Percentiles rank a stretch among this genome's conserved stretches.
These are phyloP conservation scores for Sturmia bella DNA, from an alignment of 2,888 invertebrate species.

Conservation along the genomic window DNA sequence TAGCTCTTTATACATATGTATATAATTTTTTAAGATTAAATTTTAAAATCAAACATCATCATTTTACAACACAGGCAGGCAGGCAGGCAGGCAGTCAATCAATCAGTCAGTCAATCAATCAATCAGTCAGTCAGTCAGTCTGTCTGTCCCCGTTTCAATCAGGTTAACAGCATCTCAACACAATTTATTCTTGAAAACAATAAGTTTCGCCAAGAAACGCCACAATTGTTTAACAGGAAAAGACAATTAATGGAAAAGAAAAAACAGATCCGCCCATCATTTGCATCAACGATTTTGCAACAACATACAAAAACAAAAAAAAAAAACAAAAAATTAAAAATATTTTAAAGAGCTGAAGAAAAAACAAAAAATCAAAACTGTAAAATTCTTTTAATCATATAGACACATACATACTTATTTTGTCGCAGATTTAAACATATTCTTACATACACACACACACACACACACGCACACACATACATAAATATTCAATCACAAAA, in stretches of 20 bases:
- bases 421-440: slow-evolving; percentile 44
- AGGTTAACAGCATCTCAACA: slow-evolving; percentile 19
- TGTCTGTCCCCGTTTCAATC: slow-evolving; percentile 1
- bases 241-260: slow-evolving; percentile 28
- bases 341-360: slow-evolving; percentile 24
- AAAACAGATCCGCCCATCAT: slow-evolving; percentile 74
- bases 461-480: not conserved
- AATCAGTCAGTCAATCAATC: slow-evolving; percentile 8
- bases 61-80: slow-evolving; percentile 13
- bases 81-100: slow-evolving; percentile 17
- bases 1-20: slow-evolving; percentile 31
- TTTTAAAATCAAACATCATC: slow-evolving; percentile 49
- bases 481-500: slow-evolving; percentile 5
- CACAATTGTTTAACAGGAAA: slow-evolving; percentile 42
- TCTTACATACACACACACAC: slow-evolving; percentile 5
- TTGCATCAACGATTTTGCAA: slow-evolving; percentile 67
- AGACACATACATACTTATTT: slow-evolving; percentile 56
- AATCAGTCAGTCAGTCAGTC: slow-evolving; percentile 9
- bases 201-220: slow-evolving; percentile 34
- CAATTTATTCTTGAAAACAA: slow-evolving; percentile 13
- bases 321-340: slow-evolving; percentile 11
- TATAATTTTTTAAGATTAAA: slow-evolving; percentile 61
- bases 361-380: not conserved
- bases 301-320: slow-evolving; percentile 40
- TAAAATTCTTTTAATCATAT: slow-evolving; percentile 28